Evolutionary conservation across 2,888 invertebrate genomes (phyloP).

Genomic region (Melanotus villosus): DNA sequence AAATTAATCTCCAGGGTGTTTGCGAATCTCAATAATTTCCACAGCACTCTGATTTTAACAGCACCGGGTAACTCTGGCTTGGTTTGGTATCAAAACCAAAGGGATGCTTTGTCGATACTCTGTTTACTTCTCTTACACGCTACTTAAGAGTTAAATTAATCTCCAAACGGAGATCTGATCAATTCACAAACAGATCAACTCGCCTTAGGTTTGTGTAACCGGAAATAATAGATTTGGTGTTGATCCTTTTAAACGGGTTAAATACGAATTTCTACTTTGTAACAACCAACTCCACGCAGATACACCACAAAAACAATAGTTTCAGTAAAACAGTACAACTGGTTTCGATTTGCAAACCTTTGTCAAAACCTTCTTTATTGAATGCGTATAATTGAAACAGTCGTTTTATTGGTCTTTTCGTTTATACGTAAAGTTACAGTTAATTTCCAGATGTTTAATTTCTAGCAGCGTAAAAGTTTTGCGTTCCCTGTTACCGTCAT

Average conservation of each 20-base stretch:
- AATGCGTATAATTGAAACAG: too few species aligned
- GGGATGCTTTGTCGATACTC: conserved; percentile 30
- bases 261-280: not conserved
- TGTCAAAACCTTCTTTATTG: not conserved
- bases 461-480: too few species aligned
- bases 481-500: too few species aligned
- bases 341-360: not conserved
- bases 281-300: too few species aligned
- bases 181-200: conserved; percentile 33
- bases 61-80: not conserved
- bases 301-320: conserved; percentile 2
- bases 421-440: too few species aligned
- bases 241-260: conserved; percentile 38
- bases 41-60: conserved; percentile 4
- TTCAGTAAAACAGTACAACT: not conserved
- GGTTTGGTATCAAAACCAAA: conserved; percentile 3
- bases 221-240: conserved; percentile 46
- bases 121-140: conserved; percentile 25
- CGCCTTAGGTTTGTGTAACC: conserved; percentile 35
- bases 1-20: conserved; percentile 18
- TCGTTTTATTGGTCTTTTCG: too few species aligned
- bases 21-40: conserved; percentile 13
- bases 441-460: too few species aligned
- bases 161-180: conserved; percentile 36
- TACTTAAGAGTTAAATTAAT: conserved; percentile 35